Conservation (phyloP, 2,888 invertebrate genomes). For the Tanytarsus gracilentus region DNA sequence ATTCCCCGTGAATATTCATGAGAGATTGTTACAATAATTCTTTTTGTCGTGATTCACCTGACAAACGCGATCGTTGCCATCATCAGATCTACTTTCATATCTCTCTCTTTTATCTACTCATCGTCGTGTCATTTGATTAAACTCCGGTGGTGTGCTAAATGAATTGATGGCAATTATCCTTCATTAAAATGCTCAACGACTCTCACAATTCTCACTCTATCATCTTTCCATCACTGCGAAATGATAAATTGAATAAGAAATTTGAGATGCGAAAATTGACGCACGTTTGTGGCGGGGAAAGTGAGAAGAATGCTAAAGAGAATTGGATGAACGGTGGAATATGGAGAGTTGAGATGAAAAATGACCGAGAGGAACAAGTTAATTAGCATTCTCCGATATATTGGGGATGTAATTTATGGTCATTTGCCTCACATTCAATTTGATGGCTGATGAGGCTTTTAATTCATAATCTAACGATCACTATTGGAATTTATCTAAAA, state of each 20-base stretch:
- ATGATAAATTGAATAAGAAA: background rate
- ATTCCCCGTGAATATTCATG: no score
- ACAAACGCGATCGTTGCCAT: no score
- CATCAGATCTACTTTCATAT: no score
- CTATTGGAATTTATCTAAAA: background rate
- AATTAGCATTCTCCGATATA: slow-evolving; percentile 5
- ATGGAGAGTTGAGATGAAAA: no score
- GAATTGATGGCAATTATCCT: background rate
- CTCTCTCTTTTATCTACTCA: no score
- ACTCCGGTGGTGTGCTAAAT: background rate
- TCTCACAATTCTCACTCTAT: background rate
- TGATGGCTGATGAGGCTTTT: background rate
- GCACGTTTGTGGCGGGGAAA: background rate
- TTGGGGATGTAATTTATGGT: slow-evolving; percentile 9
- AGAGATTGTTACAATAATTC: no score
- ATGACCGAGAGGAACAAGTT: slow-evolving; percentile 11
- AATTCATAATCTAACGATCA: background rate
- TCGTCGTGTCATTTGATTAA: background rate
- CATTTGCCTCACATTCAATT: slow-evolving; percentile 10
- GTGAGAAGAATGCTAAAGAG: background rate
- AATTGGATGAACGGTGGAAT: background rate
- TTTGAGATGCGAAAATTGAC: background rate
- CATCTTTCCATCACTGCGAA: background rate
- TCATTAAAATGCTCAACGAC: background rate
- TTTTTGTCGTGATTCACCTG: no score